Percentiles rank a stretch among this genome's conserved stretches.
Conservation (phyloP, 2,113 vertebrate species). For the Nyctibius bracteatus region DNA sequence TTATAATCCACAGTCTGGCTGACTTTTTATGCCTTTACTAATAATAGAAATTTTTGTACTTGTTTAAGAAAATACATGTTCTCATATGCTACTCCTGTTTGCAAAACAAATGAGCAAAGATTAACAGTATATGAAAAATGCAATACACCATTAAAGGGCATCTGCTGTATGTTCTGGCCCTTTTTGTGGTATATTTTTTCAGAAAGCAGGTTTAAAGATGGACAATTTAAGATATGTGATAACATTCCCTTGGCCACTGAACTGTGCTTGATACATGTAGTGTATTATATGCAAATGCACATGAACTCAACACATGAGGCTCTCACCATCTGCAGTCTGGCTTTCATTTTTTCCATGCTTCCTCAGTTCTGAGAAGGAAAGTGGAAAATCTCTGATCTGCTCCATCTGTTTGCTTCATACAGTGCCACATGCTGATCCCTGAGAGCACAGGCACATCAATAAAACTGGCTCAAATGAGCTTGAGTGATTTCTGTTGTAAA, state of each 20-base stretch:
- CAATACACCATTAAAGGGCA: not conserved
- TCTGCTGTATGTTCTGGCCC: not conserved
- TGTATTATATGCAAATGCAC: not conserved
- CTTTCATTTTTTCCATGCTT: not conserved
- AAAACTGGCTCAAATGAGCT: conserved; percentile 8
- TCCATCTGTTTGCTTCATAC: conserved; percentile 52
- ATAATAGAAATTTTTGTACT: not conserved
- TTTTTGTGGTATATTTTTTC: not conserved
- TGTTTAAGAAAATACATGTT: not conserved
- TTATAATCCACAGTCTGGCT: not conserved
- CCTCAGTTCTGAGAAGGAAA: conserved; percentile 29
- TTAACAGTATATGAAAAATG: not conserved
- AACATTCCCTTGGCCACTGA: not conserved
- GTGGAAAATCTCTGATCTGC: conserved; percentile 46
- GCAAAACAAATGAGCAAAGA: not conserved
- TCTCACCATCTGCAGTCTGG: not conserved
- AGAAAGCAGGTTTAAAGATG: not conserved
- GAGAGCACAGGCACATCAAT: not conserved
- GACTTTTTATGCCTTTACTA: not conserved
- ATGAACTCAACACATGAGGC: not conserved
- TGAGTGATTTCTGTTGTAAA: not conserved
- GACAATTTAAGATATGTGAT: not conserved
- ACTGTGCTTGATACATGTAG: not conserved
- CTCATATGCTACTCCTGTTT: not conserved
- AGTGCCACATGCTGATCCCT: not conserved